These are phyloP conservation scores for Kuschelorhynchus macadamiae DNA, from an alignment of 2,888 invertebrate species.

Conservation along the genomic window DNA sequence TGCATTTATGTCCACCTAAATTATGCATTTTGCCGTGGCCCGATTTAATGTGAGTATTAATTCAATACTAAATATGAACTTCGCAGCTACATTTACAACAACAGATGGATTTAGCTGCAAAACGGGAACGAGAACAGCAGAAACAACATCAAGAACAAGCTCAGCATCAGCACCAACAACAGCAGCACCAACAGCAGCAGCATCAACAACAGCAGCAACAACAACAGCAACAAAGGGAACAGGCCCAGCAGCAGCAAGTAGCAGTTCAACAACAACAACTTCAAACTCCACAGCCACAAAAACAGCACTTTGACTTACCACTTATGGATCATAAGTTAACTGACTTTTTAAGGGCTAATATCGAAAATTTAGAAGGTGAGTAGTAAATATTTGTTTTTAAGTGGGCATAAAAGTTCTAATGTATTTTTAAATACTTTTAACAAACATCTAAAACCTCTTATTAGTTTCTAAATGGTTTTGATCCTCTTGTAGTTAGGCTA, in stretches of 20 bases:
- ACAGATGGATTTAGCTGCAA: conserved; percentile 63
- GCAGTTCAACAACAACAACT: conserved; percentile 60
- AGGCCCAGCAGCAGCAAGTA: conserved; percentile 63
- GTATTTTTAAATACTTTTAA: too few relatives aligned
- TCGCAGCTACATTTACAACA: conserved; percentile 64
- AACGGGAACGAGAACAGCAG: conserved; percentile 64
- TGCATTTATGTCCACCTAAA: too few relatives aligned
- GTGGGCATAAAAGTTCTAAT: too few relatives aligned
- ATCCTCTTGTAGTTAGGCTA: too few relatives aligned
- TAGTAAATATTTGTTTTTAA: not conserved
- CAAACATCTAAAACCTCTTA: too few relatives aligned
- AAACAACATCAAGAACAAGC: conserved; percentile 63
- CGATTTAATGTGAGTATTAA: too few relatives aligned
- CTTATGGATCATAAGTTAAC: conserved; percentile 77
- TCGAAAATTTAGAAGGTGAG: conserved; percentile 78
- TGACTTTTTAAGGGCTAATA: conserved; percentile 80
- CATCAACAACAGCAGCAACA: conserved; percentile 64
- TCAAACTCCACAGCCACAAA: conserved; percentile 62
- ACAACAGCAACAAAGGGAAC: conserved; percentile 63
- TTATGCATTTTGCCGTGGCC: too few relatives aligned
- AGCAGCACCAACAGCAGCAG: conserved; percentile 63
- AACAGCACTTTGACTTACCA: conserved; percentile 66
- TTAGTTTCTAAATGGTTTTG: too few relatives aligned
- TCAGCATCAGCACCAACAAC: conserved; percentile 63
- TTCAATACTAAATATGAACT: not conserved